These are phyloP conservation scores for Lampris incognitus DNA, from an alignment of 2,113 vertebrate genomes.

Conservation along the genomic window DNA sequence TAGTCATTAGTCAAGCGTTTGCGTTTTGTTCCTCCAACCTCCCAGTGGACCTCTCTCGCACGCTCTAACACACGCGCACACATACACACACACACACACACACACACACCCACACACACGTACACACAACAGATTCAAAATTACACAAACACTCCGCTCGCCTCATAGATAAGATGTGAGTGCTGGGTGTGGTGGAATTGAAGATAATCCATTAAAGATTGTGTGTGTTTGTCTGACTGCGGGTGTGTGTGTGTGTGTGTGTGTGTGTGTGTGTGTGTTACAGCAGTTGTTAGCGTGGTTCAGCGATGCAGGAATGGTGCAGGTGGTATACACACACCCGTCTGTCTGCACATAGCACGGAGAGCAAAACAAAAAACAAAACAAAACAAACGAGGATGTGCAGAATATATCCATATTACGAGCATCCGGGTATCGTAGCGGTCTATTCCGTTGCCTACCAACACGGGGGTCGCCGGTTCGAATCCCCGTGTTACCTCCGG, in stretches of 20 bases:
- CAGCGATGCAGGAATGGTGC: constrained; percentile 67
- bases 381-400: no score
- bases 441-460: no score
- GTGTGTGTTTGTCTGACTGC: not conserved
- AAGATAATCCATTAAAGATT: constrained; percentile 41
- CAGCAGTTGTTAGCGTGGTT: constrained; percentile 47
- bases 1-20: constrained; percentile 55
- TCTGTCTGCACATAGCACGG: constrained; percentile 52
- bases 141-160: not conserved
- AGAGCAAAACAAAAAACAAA: constrained; percentile 33
- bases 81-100: constrained; percentile 4
- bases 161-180: constrained; percentile 9
- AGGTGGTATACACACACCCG: constrained; percentile 48
- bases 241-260: not conserved
- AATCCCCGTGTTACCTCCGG: no score
- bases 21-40: constrained; percentile 31
- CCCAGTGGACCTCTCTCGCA: constrained; percentile 35
- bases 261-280: constrained; percentile 51
- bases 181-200: constrained; percentile 49
- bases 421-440: no score
- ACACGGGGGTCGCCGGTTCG: no score
- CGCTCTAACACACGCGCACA: constrained; percentile 1
- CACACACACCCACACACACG: not conserved
- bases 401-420: no score
- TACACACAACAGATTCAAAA: not conserved